Conservation (phyloP, 2,113 vertebrate species). For the Camelus bactrianus region DNA sequence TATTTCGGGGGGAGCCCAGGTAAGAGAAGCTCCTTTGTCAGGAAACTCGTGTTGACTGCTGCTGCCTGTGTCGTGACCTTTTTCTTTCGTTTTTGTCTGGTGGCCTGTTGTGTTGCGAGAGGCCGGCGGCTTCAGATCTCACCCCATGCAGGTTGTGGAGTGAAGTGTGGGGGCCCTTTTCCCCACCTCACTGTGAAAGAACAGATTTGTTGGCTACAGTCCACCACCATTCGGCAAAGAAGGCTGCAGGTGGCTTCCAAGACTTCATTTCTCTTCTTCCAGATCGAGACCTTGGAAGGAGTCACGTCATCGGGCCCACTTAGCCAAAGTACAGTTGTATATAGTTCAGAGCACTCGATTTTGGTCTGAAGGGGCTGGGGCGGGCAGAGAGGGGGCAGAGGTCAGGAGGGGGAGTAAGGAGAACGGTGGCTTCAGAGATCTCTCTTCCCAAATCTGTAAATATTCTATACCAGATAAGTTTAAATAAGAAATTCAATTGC, state of each 20-base stretch:
- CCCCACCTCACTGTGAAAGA: neutral
- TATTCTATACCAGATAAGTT: conserved; percentile 72
- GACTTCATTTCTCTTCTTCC: conserved; percentile 44
- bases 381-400: neutral
- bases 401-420: neutral
- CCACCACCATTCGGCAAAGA: conserved; percentile 33
- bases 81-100: conserved; percentile 63
- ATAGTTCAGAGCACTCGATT: conserved; percentile 31
- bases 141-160: conserved; percentile 44
- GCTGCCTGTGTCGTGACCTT: conserved; percentile 63
- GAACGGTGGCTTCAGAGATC: neutral
- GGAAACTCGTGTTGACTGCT: conserved; percentile 60
- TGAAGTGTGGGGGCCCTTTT: neutral
- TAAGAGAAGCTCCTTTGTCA: conserved; percentile 57
- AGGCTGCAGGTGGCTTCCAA: conserved; percentile 46
- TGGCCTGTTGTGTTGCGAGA: conserved; percentile 65
- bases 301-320: neutral
- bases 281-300: neutral
- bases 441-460: conserved; percentile 77
- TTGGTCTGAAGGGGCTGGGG: neutral
- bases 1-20: conserved; percentile 34
- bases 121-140: conserved; percentile 51
- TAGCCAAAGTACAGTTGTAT: conserved; percentile 57
- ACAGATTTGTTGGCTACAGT: neutral
- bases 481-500: conserved; percentile 74